These are phyloP conservation scores for Synergus itoensis DNA, from an alignment of 2,888 invertebrate species.

Conservation along the genomic window DNA sequence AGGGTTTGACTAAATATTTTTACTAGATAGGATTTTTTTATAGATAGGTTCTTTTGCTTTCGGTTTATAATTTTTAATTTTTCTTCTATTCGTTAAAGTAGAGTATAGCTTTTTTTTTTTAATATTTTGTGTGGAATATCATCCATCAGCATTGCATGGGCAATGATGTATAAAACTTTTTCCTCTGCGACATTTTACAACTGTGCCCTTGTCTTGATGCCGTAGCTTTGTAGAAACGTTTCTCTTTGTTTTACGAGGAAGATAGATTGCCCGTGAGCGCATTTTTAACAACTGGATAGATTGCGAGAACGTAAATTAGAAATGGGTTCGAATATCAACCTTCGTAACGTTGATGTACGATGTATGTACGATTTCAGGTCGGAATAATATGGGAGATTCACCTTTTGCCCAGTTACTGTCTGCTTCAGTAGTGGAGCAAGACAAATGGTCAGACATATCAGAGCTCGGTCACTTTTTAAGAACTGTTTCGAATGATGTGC, in stretches of 20 bases:
- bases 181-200: slow-evolving; percentile 18
- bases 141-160: neutral
- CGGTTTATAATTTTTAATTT: neutral
- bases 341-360: slow-evolving; percentile 51
- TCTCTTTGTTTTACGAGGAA: slow-evolving; percentile 45
- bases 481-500: slow-evolving; percentile 12
- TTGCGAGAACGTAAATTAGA: slow-evolving; percentile 51
- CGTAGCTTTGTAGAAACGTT: slow-evolving; percentile 36
- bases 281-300: slow-evolving; percentile 43
- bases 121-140: neutral
- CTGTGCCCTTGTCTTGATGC: slow-evolving; percentile 16
- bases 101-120: neutral
- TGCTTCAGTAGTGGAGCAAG: slow-evolving; percentile 52
- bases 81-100: neutral
- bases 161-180: neutral
- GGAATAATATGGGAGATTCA: slow-evolving; percentile 22
- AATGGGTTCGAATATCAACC: slow-evolving; percentile 51
- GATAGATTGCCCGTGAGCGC: slow-evolving; percentile 47
- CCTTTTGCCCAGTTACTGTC: slow-evolving; percentile 14
- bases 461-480: slow-evolving; percentile 10
- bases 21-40: too few relatives aligned
- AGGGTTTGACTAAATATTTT: too few relatives aligned
- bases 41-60: too few relatives aligned
- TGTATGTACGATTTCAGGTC: slow-evolving; percentile 24
- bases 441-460: slow-evolving; percentile 56